These are phyloP conservation scores for Rutpela maculata DNA, from an alignment of 2,888 invertebrate genomes.

Conservation along the genomic window DNA sequence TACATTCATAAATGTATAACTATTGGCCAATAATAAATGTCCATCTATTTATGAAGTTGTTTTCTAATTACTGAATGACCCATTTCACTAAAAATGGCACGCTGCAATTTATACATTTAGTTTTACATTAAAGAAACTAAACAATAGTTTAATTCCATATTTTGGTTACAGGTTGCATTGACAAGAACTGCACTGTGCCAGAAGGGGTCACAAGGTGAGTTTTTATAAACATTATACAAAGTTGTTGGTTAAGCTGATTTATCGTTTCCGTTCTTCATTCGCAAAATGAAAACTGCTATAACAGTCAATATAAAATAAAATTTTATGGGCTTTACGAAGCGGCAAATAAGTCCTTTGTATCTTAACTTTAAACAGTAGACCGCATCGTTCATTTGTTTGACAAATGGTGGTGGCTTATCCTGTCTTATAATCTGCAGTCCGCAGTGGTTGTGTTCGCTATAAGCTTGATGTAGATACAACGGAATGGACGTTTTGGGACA, in stretches of 20 bases:
- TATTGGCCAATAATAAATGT: no score
- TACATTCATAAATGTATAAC: no score
- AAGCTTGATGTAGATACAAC: slow-evolving; percentile 19
- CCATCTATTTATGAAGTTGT: no score
- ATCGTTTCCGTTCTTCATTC: no score
- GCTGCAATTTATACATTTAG: no score
- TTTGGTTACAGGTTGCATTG: no score
- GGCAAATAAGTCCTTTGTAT: slow-evolving; percentile 3
- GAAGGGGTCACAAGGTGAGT: background rate
- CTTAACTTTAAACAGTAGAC: background rate
- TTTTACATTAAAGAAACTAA: no score
- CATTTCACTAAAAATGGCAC: no score
- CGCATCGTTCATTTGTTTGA: slow-evolving; percentile 13
- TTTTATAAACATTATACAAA: background rate
- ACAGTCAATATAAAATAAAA: slow-evolving; percentile 1
- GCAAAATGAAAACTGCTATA: background rate
- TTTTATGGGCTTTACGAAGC: slow-evolving; percentile 2
- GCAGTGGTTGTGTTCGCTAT: slow-evolving; percentile 13
- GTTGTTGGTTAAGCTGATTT: background rate
- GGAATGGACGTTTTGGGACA: slow-evolving; percentile 16
- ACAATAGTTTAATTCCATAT: no score
- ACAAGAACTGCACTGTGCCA: background rate
- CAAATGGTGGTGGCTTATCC: slow-evolving; percentile 14
- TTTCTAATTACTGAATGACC: no score
- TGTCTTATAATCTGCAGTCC: background rate